These are phyloP conservation scores for Palloptera scutellata DNA, from an alignment of 2,888 invertebrate genomes.

Conservation along the genomic window DNA sequence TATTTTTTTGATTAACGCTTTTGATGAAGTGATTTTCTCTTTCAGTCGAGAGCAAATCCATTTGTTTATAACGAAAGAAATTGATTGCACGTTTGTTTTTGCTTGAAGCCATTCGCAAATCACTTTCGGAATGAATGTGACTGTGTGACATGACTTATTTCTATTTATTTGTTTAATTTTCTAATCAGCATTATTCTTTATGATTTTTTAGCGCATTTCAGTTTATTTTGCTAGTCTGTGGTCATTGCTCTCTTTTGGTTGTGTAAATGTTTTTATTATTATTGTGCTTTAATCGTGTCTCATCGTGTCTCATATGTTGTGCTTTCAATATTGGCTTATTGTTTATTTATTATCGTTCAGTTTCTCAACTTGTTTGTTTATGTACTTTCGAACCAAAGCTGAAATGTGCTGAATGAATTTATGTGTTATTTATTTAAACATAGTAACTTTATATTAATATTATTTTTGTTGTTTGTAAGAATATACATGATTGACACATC, in stretches of 20 bases:
- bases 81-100: constrained; percentile 8
- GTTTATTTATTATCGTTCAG: constrained; percentile 1
- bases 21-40: constrained; percentile 1
- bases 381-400: constrained; percentile 18
- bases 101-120: constrained; percentile 14
- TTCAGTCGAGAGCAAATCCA: not conserved
- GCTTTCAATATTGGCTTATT: constrained; percentile 11
- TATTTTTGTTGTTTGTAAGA: no score
- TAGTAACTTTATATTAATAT: no score
- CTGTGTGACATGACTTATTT: not conserved
- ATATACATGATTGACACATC: no score
- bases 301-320: not conserved
- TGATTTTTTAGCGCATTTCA: constrained; percentile 23
- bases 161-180: constrained; percentile 1
- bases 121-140: constrained; percentile 23
- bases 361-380: constrained; percentile 19
- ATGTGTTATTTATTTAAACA: no score
- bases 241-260: not conserved
- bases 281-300: not conserved
- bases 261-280: not conserved
- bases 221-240: constrained; percentile 7
- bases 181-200: not conserved
- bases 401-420: constrained; percentile 31
- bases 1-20: constrained; percentile 64
- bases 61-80: constrained; percentile 32